These are phyloP conservation scores for Hormiphora californensis DNA, from an alignment of 37 sponge, comb jelly and placozoan species.

Conservation along the genomic window DNA sequence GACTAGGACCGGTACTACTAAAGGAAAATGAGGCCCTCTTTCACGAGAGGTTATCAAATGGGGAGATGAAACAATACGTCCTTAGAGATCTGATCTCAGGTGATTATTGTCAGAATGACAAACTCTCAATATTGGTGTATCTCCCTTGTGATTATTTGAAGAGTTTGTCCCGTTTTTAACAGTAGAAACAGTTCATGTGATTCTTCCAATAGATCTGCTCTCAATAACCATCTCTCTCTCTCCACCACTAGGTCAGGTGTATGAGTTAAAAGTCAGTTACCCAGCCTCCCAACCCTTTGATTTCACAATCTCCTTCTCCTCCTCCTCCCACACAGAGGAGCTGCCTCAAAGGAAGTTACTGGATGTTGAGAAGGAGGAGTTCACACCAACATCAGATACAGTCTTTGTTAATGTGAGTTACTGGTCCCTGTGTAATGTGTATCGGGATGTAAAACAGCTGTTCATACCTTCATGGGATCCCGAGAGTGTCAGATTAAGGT, in stretches of 20 bases:
- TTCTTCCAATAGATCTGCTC: no score
- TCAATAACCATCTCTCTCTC: no score
- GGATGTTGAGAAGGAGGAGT: constrained; percentile 50
- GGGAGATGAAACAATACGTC: neutral
- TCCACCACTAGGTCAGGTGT: neutral
- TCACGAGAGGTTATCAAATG: neutral
- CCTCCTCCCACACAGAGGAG: neutral
- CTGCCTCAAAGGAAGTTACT: constrained; percentile 28
- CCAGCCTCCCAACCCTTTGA: constrained; percentile 24
- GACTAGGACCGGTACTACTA: no score
- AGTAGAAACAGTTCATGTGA: no score
- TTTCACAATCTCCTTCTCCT: constrained; percentile 37
- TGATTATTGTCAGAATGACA: no score
- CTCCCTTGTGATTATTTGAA: no score
- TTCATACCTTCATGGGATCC: no score
- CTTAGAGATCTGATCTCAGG: constrained; percentile 11
- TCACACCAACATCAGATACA: neutral
- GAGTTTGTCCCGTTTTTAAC: no score
- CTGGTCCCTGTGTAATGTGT: no score
- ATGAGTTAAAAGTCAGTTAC: constrained; percentile 54
- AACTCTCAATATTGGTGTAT: no score
- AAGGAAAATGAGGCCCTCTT: neutral
- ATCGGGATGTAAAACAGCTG: no score
- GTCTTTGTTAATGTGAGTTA: constrained; percentile 35
- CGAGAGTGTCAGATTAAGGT: no score